Base-by-base conservation (phyloP, 2,888 invertebrate species). In the Drosophila robusta region DNA sequence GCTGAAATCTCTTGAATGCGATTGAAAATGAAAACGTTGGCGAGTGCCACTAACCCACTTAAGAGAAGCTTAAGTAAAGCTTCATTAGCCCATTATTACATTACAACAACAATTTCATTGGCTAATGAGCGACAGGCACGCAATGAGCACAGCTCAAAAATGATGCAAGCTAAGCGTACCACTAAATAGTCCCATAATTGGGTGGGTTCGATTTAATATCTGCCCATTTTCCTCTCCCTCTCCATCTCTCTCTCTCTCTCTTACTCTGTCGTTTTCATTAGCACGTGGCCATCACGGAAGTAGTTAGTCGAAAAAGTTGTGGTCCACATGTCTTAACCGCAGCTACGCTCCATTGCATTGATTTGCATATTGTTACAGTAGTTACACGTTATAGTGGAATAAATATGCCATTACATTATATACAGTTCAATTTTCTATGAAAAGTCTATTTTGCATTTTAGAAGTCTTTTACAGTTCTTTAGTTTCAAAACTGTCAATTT, bases 41-140 rank as follows among this genome's bases (percentile, higher is more conserved):
- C 70, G 65, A 82, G 85, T 85, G 89, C 85, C 76, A 85, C 89
- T 85, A 89, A 85, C 85, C 89, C 79, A 85, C 86, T 87, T 83
- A 71, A 47, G 44, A 5, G 42, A 26, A 61, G 57, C 63, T 60
- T 45, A 72, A 69, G 68, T 57, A 61, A 77, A 71, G 80, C 74
- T 77, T 67, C 79, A 81, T 89, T 84, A 75, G 68, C 69, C 69
- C 34, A 34, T 34, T 62, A 80, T 79, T 83, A 66, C 68, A 63
- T 54, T 58, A 26, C 24, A 41, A 14, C 58, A 65, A 52, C 39
- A 46, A 58, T 66, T 69, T 69, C 38, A 74, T 66, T 64, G 49
- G 55, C 69, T 87, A 85, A 78, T 70, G 69, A 85, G 73, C 56
- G 36, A 24, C 57, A 54, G 66, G 64, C 84, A 84, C 78, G 87